Evolutionary conservation across 2,888 invertebrate species (phyloP).

Genomic region (Homarus gammarus): DNA sequence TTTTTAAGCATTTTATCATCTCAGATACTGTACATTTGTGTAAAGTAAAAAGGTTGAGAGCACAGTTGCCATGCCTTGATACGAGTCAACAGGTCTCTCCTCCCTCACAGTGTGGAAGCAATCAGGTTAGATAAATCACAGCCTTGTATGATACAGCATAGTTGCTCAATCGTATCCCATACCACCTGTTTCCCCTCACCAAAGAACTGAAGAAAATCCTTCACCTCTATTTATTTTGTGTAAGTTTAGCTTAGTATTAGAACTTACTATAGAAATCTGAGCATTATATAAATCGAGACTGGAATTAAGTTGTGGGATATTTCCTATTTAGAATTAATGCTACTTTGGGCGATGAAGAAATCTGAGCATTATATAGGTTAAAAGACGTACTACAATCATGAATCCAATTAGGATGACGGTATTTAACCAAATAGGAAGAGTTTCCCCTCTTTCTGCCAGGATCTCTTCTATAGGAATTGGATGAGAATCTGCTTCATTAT

Average conservation of each 20-base stretch:
- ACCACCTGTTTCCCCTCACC: background rate
- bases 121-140: constrained; percentile 48
- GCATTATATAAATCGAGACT: constrained; percentile 41
- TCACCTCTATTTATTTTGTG: background rate
- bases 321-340: constrained; percentile 11
- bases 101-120: constrained; percentile 45
- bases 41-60: background rate
- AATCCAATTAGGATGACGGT: constrained; percentile 86
- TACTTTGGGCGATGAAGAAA: constrained; percentile 79
- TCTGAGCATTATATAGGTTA: constrained; percentile 87
- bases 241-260: constrained; percentile 16
- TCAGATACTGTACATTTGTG: background rate
- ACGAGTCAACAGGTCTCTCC: background rate
- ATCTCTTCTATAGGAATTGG: constrained; percentile 82
- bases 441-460: constrained; percentile 51
- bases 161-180: background rate
- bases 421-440: constrained; percentile 86
- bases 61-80: constrained; percentile 1
- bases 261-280: constrained; percentile 39
- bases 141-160: constrained; percentile 36
- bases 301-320: background rate
- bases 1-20: background rate
- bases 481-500: background rate
- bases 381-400: constrained; percentile 85
- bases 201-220: background rate